Percentiles rank a stretch among this genome's conserved stretches.
These are phyloP conservation scores for Montipora sp. DNA, from an alignment of 64 coral and sea anemone species.

Conservation along the genomic window DNA sequence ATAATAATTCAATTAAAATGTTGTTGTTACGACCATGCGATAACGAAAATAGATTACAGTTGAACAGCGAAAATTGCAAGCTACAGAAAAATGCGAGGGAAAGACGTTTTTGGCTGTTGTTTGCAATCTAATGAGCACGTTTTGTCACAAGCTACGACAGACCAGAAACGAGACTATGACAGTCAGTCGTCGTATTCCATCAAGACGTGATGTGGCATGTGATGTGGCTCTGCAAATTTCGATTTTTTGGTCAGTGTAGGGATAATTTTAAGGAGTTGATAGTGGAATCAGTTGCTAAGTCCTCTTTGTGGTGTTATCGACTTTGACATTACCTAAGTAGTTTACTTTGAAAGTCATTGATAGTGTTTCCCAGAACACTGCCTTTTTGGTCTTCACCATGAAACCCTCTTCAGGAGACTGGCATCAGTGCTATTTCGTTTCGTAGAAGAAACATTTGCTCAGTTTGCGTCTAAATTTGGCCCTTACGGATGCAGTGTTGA, in stretches of 20 bases:
- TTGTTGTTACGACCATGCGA: constrained; percentile 44
- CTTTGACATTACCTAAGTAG: neutral
- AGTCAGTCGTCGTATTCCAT: neutral
- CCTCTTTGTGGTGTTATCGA: neutral
- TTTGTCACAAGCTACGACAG: neutral
- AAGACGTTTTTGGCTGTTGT: neutral
- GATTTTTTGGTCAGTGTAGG: neutral
- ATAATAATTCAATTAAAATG: constrained; percentile 55
- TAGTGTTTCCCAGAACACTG: neutral
- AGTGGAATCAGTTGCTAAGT: neutral
- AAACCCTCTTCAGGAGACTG: neutral
- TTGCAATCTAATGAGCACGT: neutral
- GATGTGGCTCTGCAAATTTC: neutral
- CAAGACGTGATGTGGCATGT: neutral
- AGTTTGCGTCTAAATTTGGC: neutral
- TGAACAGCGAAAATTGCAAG: neutral
- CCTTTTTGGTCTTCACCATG: neutral
- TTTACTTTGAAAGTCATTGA: neutral
- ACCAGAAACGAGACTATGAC: neutral
- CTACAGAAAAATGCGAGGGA: neutral
- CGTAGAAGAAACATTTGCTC: neutral
- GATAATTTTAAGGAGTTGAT: neutral
- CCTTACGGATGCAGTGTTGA: neutral
- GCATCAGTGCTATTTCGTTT: neutral
- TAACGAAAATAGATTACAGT: constrained; percentile 48